Percentiles rank a stretch among this genome's conserved stretches.
Conservation (phyloP, 2,888 invertebrate genomes). For the Resseliella maxima region DNA sequence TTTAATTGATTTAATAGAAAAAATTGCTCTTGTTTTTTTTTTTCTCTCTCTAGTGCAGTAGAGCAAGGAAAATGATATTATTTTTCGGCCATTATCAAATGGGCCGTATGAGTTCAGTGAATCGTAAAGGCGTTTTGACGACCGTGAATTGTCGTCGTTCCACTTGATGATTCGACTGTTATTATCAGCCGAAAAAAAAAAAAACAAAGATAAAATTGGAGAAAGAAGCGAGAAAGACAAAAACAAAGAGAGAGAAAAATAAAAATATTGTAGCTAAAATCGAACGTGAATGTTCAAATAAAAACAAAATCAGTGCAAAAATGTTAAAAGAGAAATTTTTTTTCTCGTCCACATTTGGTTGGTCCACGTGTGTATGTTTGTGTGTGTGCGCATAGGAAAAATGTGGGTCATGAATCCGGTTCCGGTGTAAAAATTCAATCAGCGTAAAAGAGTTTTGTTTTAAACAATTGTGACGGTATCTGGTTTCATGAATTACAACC, state of each 20-base stretch:
- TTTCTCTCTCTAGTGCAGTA: neutral
- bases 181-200: slow-evolving; percentile 11
- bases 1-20: neutral
- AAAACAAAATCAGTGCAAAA: slow-evolving; percentile 47
- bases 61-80: neutral
- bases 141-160: neutral
- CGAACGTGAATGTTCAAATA: slow-evolving; percentile 30
- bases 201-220: neutral
- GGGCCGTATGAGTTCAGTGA: neutral
- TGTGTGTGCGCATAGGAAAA: neutral
- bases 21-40: neutral
- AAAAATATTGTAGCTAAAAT: neutral
- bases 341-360: slow-evolving; percentile 32
- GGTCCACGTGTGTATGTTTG: neutral
- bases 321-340: slow-evolving; percentile 48
- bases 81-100: neutral
- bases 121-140: neutral
- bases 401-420: slow-evolving; percentile 44
- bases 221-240: neutral
- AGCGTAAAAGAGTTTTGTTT: neutral
- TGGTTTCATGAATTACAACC: slow-evolving; percentile 1
- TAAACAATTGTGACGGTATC: neutral
- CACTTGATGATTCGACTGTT: neutral
- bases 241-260: neutral
- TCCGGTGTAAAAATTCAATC: slow-evolving; percentile 44